phyloP scores from a whole-genome alignment of 2,113 vertebrate species.

The Danio rerio region GRCz12tu NC_133182.1:30385001-30385500 shows the following conservation, averaged over 20 bases:
- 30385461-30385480: conserved; percentile 76
- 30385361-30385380: conserved; percentile 69
- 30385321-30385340: conserved; percentile 59
- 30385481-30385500: conserved; percentile 87
- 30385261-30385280: conserved; percentile 87
- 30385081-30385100: too few relatives aligned
- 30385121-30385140: neutral
- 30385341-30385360: conserved; percentile 60
- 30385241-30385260: conserved; percentile 86
- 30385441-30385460: conserved; percentile 75
- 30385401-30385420: conserved; percentile 90
- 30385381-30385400: conserved; percentile 94
- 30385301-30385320: conserved; percentile 76
- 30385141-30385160: neutral
- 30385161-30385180: neutral
- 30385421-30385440: conserved; percentile 80
- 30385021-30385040: too few relatives aligned
- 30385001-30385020: too few relatives aligned
- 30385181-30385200: conserved; percentile 1
- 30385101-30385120: neutral
- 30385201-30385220: conserved; percentile 88
- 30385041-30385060: too few relatives aligned
- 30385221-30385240: conserved; percentile 97
- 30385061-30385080: too few relatives aligned
- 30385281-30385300: conserved; percentile 86